Evolutionary conservation across 2,888 invertebrate genomes (phyloP).

Genomic region (Drosophila cognata): DNA sequence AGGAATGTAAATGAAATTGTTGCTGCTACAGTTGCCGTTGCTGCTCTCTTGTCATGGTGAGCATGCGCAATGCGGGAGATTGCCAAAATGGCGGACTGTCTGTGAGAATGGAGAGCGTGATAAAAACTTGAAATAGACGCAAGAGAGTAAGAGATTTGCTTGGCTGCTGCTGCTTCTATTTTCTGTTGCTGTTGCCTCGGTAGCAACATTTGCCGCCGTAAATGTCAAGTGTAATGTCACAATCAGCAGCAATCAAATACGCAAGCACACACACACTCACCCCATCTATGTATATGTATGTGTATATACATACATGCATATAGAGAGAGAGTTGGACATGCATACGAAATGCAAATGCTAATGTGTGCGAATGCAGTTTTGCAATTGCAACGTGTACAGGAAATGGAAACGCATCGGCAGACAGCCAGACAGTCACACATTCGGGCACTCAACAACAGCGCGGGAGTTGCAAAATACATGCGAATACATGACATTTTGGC

Average conservation of each 20-base stretch:
- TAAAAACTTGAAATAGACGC: conserved; percentile 15
- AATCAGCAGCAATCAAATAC: conserved; percentile 81
- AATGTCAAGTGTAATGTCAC: conserved; percentile 84
- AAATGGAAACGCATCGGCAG: conserved; percentile 65
- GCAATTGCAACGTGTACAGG: conserved; percentile 68
- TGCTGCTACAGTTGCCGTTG: conserved; percentile 36
- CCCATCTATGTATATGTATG: too few relatives aligned
- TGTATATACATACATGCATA: conserved; percentile 19
- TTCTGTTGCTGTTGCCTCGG: conserved; percentile 34
- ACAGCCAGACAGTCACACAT: conserved; percentile 23
- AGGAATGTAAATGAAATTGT: conserved; percentile 49
- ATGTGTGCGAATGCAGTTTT: conserved; percentile 61
- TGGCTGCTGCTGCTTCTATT: conserved; percentile 25
- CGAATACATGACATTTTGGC: conserved; percentile 49
- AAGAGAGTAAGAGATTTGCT: conserved; percentile 31
- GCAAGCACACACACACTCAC: conserved; percentile 54
- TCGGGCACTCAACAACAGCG: conserved; percentile 12
- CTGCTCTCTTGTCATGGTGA: conserved; percentile 71
- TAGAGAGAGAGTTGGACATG: conserved; percentile 32
- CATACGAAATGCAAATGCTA: conserved; percentile 55
- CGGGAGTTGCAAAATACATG: conserved; percentile 12
- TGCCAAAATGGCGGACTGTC: conserved; percentile 69
- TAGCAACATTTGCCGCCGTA: conserved; percentile 65
- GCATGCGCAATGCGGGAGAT: conserved; percentile 69
- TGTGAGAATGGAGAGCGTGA: conserved; percentile 32